Percentiles rank a stretch among this genome's conserved stretches.
Evolutionary conservation across 2,797 vertebrate species (phyloP).

Genomic region (Ataeniobius toweri): DNA sequence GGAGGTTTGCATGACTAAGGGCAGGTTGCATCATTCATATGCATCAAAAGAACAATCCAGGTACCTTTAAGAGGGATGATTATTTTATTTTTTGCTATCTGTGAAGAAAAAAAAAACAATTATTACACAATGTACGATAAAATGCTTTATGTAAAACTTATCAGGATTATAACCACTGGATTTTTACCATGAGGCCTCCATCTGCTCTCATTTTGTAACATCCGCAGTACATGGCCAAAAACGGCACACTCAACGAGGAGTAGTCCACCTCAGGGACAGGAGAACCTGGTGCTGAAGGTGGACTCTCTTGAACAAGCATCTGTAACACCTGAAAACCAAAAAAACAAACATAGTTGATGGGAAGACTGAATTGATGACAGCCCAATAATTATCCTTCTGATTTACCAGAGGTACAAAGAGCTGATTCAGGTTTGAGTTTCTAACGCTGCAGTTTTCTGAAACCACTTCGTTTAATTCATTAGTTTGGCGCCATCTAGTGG

Average conservation of each 20-base stretch:
- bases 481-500: constrained; percentile 47
- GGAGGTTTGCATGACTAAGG: neutral
- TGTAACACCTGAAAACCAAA: constrained; percentile 53
- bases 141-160: neutral
- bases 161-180: no score
- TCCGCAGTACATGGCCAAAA: constrained; percentile 61
- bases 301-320: constrained; percentile 20
- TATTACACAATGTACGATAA: neutral
- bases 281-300: neutral
- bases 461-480: neutral
- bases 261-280: neutral
- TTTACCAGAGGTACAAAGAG: neutral
- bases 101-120: constrained; percentile 10
- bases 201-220: constrained; percentile 50
- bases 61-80: constrained; percentile 79
- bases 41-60: neutral
- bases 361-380: neutral
- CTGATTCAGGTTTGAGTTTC: neutral
- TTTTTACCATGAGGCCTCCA: constrained; percentile 66
- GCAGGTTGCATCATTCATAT: neutral
- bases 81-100: constrained; percentile 70
- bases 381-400: neutral
- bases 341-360: constrained; percentile 4
- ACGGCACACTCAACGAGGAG: constrained; percentile 40
- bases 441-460: neutral